phyloP scores from a whole-genome alignment of 1,140 invertebrate genomes.

The Zaprionus ghesquierei region DNA sequence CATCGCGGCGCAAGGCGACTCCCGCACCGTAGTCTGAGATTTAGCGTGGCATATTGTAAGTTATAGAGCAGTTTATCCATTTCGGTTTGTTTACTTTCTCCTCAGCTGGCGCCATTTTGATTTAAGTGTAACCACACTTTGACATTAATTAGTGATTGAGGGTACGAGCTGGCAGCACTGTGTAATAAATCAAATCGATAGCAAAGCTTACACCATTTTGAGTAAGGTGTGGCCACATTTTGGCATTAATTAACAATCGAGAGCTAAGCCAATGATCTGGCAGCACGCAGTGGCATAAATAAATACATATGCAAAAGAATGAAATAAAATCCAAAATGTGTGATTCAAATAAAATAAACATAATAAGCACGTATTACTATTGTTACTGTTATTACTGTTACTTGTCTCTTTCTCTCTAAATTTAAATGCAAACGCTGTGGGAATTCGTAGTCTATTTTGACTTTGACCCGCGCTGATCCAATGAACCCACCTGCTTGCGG shows the following conservation, averaged over 20 bases:
- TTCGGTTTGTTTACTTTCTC: not conserved
- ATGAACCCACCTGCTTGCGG: constrained; percentile 63
- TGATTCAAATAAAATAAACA: not conserved
- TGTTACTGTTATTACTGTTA: not conserved
- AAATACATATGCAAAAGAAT: not conserved
- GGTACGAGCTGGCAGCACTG: not conserved
- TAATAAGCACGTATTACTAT: not conserved
- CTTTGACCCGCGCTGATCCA: constrained; percentile 51
- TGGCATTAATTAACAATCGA: not conserved
- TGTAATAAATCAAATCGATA: not conserved
- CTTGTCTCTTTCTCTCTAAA: not conserved
- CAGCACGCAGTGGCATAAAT: not conserved
- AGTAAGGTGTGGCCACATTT: no score
- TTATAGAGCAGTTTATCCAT: not conserved
- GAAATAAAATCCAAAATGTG: not conserved
- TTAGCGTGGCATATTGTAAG: not conserved
- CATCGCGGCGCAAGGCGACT: not conserved
- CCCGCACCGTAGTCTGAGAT: not conserved
- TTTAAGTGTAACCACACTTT: not conserved
- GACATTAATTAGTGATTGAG: not conserved
- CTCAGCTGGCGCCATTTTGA: not conserved
- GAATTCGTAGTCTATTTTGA: constrained; percentile 20
- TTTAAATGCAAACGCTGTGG: not conserved
- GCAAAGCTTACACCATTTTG: no score
- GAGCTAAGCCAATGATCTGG: not conserved